Conservation (phyloP, 2,888 invertebrate species). For the Drosophila pseudotalamancana region DNA sequence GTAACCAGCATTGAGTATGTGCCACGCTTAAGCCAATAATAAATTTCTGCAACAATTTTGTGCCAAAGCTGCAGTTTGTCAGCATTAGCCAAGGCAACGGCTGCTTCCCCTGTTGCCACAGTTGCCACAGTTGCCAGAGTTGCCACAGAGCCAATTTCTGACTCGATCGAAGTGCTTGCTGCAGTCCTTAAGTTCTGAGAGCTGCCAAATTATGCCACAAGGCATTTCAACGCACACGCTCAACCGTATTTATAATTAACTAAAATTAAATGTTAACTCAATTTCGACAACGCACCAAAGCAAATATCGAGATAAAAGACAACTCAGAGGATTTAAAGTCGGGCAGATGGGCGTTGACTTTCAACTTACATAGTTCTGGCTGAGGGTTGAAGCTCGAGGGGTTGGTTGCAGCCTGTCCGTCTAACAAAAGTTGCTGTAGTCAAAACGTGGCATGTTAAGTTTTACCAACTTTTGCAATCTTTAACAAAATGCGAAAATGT, state of each 20-base stretch:
- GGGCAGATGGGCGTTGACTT: slow-evolving; percentile 10
- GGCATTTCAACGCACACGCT: slow-evolving; percentile 6
- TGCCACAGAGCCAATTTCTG: slow-evolving; percentile 12
- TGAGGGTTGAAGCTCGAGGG: background rate
- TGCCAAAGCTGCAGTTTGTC: slow-evolving; percentile 75
- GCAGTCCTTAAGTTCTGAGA: background rate
- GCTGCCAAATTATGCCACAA: slow-evolving; percentile 19
- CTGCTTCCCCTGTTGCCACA: background rate
- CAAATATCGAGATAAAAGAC: slow-evolving; percentile 44
- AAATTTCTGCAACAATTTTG: slow-evolving; percentile 74
- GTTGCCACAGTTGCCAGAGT: slow-evolving; percentile 8
- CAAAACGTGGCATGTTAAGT: slow-evolving; percentile 66
- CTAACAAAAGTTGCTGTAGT: slow-evolving; percentile 54
- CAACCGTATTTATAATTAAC: slow-evolving; percentile 58
- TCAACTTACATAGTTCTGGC: slow-evolving; percentile 1
- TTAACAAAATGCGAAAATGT: slow-evolving; percentile 49
- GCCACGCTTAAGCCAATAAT: slow-evolving; percentile 70
- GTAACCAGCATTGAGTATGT: slow-evolving; percentile 30
- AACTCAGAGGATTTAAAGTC: slow-evolving; percentile 5
- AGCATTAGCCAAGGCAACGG: slow-evolving; percentile 57
- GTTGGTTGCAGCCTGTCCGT: slow-evolving; percentile 1
- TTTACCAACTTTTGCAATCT: slow-evolving; percentile 55
- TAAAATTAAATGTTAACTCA: slow-evolving; percentile 44
- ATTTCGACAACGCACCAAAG: slow-evolving; percentile 36
- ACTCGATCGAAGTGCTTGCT: slow-evolving; percentile 23